Evolutionary conservation across 1,140 invertebrate species (phyloP), one percentile per base, ranked within the genome.

Genomic region (Penaeus japonicus): DNA sequence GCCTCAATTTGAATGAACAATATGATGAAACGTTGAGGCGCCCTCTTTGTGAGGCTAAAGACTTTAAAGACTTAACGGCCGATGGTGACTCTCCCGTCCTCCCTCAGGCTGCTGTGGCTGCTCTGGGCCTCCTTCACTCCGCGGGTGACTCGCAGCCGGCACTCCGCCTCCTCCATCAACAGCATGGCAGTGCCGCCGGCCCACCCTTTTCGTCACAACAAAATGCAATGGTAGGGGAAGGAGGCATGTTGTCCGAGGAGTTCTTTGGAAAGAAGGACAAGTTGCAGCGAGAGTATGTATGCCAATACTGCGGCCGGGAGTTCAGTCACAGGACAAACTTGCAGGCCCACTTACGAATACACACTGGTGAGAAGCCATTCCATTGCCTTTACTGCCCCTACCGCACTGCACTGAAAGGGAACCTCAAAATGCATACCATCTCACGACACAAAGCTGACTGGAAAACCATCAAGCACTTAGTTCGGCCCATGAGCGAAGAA

Each of bases 321-420:
- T 89, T 89, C 59, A 84, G 87, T 39, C 87, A 89, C 82, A 82
- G 87, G 24, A 89, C 87, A 39, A 89, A 89, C 53, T 57, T 89
- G 70, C 82, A 84, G 59, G 87, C 87, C 12, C 87, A 89, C 47
- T 30, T 89, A 15, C 75, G 87, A 47, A 85, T 89, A 70, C 87
- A 89, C 82, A 89, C 87, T 0, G 87, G 87, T 62, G 87, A 89
- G 87, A 89, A 89, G 77, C 87, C 87, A 22, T 89, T 89, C 87
- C 87, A 84, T 75, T 89, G 87, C 73, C 82, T 89, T 35, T 89
- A 89, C 55, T 89, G 87, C 82, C 87, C 81, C 27, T 89, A 89
- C 82, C 87, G 87, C 70, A 89, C 87, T 17, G 87, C 87, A 7
- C 82, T 89, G 55, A 89, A 89, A 75, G 87, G 87, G 20, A 89